Percentiles rank a stretch among this genome's conserved stretches.
These are phyloP conservation scores for Xiphydria camelus DNA, from an alignment of 2,888 invertebrate genomes.

Conservation along the genomic window DNA sequence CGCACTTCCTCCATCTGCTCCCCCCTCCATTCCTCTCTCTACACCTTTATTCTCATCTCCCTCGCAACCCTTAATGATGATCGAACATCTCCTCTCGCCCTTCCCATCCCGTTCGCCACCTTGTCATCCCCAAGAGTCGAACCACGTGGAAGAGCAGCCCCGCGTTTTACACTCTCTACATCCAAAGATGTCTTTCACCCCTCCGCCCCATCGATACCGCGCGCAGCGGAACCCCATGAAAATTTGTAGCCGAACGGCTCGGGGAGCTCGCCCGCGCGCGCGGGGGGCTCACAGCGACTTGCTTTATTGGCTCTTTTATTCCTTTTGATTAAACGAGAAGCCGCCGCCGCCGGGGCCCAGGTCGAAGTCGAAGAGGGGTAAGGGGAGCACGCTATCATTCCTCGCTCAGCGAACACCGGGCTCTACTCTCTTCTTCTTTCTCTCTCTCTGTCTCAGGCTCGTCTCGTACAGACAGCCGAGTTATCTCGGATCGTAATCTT, in stretches of 20 bases:
- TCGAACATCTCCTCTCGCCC: not conserved
- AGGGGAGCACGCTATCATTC: too few species aligned
- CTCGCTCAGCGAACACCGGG: not conserved
- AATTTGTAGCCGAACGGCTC: not conserved
- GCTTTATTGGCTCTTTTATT: constrained; percentile 24
- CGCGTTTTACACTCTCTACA: not conserved
- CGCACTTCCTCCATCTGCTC: too few species aligned
- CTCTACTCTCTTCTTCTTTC: too few species aligned
- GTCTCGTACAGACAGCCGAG: not conserved
- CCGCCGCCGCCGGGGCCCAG: too few species aligned
- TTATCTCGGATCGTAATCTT: not conserved
- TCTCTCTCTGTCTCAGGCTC: too few species aligned
- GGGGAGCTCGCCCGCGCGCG: not conserved
- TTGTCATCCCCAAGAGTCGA: not conserved
- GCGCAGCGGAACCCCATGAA: too few species aligned
- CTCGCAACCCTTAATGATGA: too few species aligned
- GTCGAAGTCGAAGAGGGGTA: too few species aligned
- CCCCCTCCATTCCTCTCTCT: too few species aligned
- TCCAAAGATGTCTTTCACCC: not conserved
- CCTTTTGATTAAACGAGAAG: constrained; percentile 20
- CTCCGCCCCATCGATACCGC: not conserved
- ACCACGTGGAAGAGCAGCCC: not conserved
- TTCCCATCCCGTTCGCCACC: not conserved
- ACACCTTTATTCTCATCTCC: too few species aligned
- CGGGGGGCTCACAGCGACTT: not conserved